Evolutionary conservation across 2,113 vertebrate species (phyloP), one percentile per base, ranked within the genome.

Genomic region (Bos indicus): DNA sequence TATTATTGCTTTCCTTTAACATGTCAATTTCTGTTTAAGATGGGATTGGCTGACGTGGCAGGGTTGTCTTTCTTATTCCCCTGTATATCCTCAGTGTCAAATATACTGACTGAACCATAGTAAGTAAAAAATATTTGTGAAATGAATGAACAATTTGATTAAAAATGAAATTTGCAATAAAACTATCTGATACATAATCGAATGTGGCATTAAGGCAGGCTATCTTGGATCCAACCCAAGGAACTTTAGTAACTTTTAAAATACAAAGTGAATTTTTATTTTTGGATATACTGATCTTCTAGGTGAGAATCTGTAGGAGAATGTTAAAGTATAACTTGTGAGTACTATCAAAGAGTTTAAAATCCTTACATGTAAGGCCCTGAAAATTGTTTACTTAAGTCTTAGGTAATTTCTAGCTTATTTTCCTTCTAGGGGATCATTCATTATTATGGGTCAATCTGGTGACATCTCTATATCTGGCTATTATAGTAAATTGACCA

Each of bases 401-500:
- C 89, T 95, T 28, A 60, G 74, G 13, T 33, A 86, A 64, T 23
- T 78, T 92, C 26, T 12, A 94, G 33, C 10, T 96, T 95, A 46
- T 71, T 95, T 92, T 78, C 12, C 88, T 74, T 88, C 59, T 95
- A 46, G 56, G 28, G 36, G 40, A 21, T 90, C 51, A 64, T 67
- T 94, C 51, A 97, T 90, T 60, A 87, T 52, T 87, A 43, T 54
- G 5, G 28, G 25, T 7, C 56, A 54, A 19, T 95, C 36, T 91
- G 26, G 6, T 84, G 64, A 71, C 33, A 54, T 88, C 67, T 93
- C 67, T 48, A 1, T 89, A 80, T 86, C 56, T 91, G 43, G 21
- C 64, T 95, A 77, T 96, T 96, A 94, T 40, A 96, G 59, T 97
- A 95, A 96, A 83, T 97, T 94, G 94, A 94, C 96, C 82, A 82